Evolutionary conservation across 2,888 invertebrate genomes (phyloP), one percentile per base, ranked within the genome.

Genomic region (Drosophila eohydei): DNA sequence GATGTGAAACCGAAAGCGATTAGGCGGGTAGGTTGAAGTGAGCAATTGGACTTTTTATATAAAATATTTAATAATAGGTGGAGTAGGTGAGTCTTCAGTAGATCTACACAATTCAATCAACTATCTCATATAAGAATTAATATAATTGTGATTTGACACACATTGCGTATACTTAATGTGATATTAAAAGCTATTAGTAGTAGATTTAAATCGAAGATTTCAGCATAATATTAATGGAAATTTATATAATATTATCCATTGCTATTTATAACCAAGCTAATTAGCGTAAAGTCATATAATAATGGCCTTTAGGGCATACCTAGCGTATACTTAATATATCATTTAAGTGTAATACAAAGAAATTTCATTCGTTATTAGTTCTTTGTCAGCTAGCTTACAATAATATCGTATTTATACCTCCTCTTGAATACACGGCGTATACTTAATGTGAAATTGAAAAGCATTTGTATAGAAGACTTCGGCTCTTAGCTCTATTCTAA

Each of bases 131-230:
- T 9, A 41, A 9, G 66, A 62, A 40, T 40, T 3, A n/a, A 7
- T 40, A n/a, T 40, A 3, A n/a, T 3, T n/a, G n/a, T 7, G n/a
- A n/a, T n/a, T 40, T 7, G n/a, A n/a, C n/a, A 2, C 3, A 51
- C 63, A 55, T 34, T 56, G 34, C 59, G 62, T 57, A 64, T 75
- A 46, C 66, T 36, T 71, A 58, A 64, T 64, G 14, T 69, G 55
- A 28, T 48, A 59, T 61, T 56, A 16, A 48, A 51, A 32, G 16
- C 5, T 9, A 11, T 4, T 0, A 11, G 11, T 6, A 11, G n/a
- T 2, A 3, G 2, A 16, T 4, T 16, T 16, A 4, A 43, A 21
- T 28, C 26, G 1, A 9, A 41, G 16, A 41, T 12, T n/a, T 5
- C 2, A 7, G 5, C 2, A n/a, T 6, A 40, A 3, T n/a, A 40